Conservation (phyloP, 2,888 invertebrate genomes). For the Leptogaster cylindrica region DNA sequence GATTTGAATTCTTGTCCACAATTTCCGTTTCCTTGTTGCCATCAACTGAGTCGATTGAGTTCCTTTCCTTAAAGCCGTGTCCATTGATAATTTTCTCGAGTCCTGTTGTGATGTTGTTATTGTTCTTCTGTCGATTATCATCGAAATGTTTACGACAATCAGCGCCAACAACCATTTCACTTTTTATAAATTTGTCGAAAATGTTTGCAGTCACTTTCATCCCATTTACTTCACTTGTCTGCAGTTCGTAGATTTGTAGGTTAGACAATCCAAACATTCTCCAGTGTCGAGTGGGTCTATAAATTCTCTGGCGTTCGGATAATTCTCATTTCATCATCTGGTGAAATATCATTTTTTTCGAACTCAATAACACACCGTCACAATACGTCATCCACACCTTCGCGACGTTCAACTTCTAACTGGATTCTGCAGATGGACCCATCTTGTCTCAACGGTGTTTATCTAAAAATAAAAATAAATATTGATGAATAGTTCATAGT, state of each 20-base stretch:
- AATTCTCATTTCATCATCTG: slow-evolving; percentile 40
- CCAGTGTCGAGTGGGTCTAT: too few relatives aligned
- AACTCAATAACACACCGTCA: not conserved
- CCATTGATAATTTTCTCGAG: too few relatives aligned
- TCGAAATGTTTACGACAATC: slow-evolving; percentile 49
- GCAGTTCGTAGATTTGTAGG: slow-evolving; percentile 58
- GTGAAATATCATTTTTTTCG: not conserved
- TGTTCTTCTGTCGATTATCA: slow-evolving; percentile 1
- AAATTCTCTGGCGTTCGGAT: too few relatives aligned
- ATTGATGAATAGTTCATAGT: not conserved
- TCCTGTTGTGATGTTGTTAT: slow-evolving; percentile 33
- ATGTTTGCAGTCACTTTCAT: slow-evolving; percentile 55
- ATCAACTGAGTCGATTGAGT: not conserved
- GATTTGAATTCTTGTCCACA: slow-evolving; percentile 46
- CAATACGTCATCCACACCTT: slow-evolving; percentile 2
- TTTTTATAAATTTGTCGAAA: slow-evolving; percentile 57
- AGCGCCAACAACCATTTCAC: slow-evolving; percentile 56
- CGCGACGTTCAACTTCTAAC: not conserved
- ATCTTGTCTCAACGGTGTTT: slow-evolving; percentile 2
- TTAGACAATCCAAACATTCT: slow-evolving; percentile 58
- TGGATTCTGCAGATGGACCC: slow-evolving; percentile 17
- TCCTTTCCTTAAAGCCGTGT: not conserved
- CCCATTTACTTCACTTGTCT: slow-evolving; percentile 44
- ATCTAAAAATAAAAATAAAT: slow-evolving; percentile 1
- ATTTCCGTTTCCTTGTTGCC: slow-evolving; percentile 9